Base-by-base conservation (phyloP, 2,113 vertebrate species). In the Vulpes vulpes region DNA sequence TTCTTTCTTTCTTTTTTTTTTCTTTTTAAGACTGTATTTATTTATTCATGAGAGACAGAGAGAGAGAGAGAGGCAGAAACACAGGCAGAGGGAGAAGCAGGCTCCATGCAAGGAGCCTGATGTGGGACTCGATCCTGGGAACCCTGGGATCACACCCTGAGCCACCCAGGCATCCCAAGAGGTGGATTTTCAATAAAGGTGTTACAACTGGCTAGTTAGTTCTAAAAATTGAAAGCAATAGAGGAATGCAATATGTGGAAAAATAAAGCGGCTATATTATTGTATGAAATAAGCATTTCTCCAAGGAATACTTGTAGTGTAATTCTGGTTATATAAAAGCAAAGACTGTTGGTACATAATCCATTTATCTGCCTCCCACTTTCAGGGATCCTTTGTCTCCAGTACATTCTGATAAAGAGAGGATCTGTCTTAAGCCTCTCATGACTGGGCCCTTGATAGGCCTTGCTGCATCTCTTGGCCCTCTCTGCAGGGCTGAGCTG, bases 271-370 rank as follows among this genome's bases (percentile, higher is more conserved):
- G 49, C 22, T 80, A 0, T 55, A 53, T 86, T 67, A 53, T 16
- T 87, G 27, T 71, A 74, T 84, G 90, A 95, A 95, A 74, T 93
- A 82, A 74, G 22, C 25, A 35, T 25, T 73, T 65, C 69, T 91
- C 49, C 35, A 86, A 73, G 93, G 82, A 79, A 80, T 55, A 59
- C 10, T 2, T 51, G 51, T 59, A 51, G 35, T 60, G 9, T 76
- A 87, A 74, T 55, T 82, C 43, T 57, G 38, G 78, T 89, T 83
- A 43, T 74, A 23, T 92, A 86, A 90, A 92, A 78, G 82, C 15
- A 67, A n/a, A 78, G 83, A n/a, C 74, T 74, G 15, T 91, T 97
- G 78, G 90, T 73, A 15, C 2, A 0, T 49, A 79, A 10, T 71
- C 51, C 19, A 16, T 76, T 79, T 95, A 84, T 73, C 25, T 86